Conservation (phyloP, 2,797 vertebrate genomes). For the Botia kubotai region DNA sequence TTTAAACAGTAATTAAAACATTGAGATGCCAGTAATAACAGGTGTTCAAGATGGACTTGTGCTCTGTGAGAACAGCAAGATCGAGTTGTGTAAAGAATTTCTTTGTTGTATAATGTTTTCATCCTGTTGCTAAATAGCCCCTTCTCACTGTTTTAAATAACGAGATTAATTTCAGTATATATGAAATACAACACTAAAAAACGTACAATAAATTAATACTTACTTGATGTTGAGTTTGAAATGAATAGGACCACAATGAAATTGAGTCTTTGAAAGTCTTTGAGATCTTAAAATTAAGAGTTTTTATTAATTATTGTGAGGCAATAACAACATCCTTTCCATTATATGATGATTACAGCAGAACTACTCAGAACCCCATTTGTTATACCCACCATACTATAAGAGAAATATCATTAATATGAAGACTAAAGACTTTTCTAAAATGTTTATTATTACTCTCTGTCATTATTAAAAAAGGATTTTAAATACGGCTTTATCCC, state of each 20-base stretch:
- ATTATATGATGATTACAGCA: too few relatives aligned
- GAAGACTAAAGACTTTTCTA: too few relatives aligned
- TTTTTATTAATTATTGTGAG: too few relatives aligned
- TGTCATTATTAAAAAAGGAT: too few relatives aligned
- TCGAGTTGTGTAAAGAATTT: not conserved
- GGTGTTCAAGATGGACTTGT: not conserved
- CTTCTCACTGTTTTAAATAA: not conserved
- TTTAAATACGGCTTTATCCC: too few relatives aligned
- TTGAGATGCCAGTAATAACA: constrained; percentile 35
- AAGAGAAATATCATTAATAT: too few relatives aligned
- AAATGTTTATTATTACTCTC: too few relatives aligned
- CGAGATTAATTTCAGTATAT: not conserved
- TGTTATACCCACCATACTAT: too few relatives aligned
- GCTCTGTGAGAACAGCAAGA: not conserved
- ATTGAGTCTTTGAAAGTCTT: too few relatives aligned
- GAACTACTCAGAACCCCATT: too few relatives aligned
- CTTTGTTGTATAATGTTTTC: not conserved
- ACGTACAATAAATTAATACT: not conserved
- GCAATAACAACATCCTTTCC: too few relatives aligned
- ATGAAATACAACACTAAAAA: not conserved
- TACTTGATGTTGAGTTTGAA: not conserved
- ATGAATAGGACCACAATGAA: not conserved
- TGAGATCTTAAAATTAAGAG: too few relatives aligned
- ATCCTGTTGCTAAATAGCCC: not conserved
- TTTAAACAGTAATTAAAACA: constrained; percentile 34